Conservation (phyloP, 1,140 invertebrate species). For the Nasonia giraulti region DNA sequence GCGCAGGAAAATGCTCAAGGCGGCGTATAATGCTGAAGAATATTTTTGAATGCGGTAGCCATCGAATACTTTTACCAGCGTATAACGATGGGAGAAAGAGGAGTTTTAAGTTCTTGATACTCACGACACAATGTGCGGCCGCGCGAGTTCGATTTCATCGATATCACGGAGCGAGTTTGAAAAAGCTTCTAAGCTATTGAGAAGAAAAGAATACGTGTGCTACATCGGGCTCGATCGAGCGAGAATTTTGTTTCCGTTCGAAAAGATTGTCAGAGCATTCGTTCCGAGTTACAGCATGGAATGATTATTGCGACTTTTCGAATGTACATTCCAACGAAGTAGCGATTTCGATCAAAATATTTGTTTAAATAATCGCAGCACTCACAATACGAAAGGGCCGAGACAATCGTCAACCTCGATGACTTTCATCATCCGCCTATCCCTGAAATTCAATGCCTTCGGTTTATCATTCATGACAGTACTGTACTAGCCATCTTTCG, state of each 20-base stretch:
- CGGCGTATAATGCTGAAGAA: too few relatives aligned
- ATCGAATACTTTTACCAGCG: too few relatives aligned
- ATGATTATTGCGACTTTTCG: background rate
- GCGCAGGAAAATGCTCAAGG: too few relatives aligned
- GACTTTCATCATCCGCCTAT: background rate
- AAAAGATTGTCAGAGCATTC: background rate
- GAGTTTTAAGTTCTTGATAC: background rate
- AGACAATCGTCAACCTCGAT: background rate
- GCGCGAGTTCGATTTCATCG: background rate
- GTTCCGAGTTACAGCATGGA: background rate
- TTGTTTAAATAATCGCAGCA: too few relatives aligned
- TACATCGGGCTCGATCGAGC: background rate
- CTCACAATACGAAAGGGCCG: too few relatives aligned
- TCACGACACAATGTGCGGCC: background rate
- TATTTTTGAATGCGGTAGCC: too few relatives aligned
- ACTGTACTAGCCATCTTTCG: too few relatives aligned
- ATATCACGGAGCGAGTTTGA: background rate
- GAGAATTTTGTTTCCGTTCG: background rate
- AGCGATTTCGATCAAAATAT: too few relatives aligned
- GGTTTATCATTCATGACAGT: background rate
- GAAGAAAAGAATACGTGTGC: background rate
- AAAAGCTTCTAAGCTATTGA: background rate
- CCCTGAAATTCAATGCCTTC: background rate
- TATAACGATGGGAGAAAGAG: too few relatives aligned
- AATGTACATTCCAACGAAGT: too few relatives aligned